phyloP scores from a whole-genome alignment of 2,113 vertebrate genomes.

The Cettia cetti region DNA sequence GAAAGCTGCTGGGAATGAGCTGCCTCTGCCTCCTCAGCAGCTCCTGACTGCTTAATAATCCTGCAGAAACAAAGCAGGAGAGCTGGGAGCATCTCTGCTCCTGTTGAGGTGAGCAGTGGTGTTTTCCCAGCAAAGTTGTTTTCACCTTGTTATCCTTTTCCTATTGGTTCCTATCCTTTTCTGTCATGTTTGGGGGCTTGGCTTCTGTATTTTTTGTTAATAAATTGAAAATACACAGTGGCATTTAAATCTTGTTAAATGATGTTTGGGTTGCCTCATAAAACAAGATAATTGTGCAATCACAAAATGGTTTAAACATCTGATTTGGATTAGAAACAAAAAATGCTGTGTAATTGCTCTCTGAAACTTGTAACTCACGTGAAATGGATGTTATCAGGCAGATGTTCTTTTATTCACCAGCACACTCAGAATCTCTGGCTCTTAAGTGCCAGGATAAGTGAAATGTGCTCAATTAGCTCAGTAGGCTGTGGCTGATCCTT shows the following conservation, averaged over 20 bases:
- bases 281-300: constrained; percentile 62
- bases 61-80: not conserved
- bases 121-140: not conserved
- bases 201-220: constrained; percentile 16
- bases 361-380: constrained; percentile 45
- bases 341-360: constrained; percentile 41
- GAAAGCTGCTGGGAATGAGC: not conserved
- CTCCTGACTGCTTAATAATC: not conserved
- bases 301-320: constrained; percentile 57
- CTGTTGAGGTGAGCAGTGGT: not conserved
- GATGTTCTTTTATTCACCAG: constrained; percentile 69
- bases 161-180: not conserved
- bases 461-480: constrained; percentile 55
- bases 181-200: not conserved
- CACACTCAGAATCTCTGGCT: constrained; percentile 43
- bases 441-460: constrained; percentile 44
- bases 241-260: constrained; percentile 43
- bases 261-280: constrained; percentile 46
- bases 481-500: constrained; percentile 40
- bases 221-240: constrained; percentile 17
- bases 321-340: constrained; percentile 61
- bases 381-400: constrained; percentile 61
- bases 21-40: not conserved
- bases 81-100: not conserved
- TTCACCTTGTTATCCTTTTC: not conserved